Conservation (phyloP, 92 coral and sea anemone species). For the Siderastrea radians region DNA sequence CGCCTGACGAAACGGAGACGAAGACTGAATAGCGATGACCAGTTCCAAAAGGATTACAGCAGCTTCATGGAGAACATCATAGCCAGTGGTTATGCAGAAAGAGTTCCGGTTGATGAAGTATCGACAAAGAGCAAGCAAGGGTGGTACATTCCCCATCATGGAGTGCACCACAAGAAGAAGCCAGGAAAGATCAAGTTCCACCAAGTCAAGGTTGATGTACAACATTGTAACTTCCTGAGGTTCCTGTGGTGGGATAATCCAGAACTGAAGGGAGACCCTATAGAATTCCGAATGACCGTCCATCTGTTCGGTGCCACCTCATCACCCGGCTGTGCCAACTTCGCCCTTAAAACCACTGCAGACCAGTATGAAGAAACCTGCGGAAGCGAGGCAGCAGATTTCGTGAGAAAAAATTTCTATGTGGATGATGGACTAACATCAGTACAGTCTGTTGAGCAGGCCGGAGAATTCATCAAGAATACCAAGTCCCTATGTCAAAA, state of each 20-base stretch:
- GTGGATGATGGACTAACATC: conserved; percentile 9
- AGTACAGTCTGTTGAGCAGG: conserved; percentile 18
- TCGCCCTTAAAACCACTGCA: conserved; percentile 36
- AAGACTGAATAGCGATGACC: conserved; percentile 31
- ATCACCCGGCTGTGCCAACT: conserved; percentile 52
- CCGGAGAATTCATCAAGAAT: not conserved
- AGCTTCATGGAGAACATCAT: conserved; percentile 54
- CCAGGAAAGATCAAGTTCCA: conserved; percentile 13
- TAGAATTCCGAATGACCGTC: conserved; percentile 39
- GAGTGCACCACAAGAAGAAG: conserved; percentile 55
- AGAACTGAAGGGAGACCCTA: conserved; percentile 15
- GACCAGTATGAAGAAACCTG: conserved; percentile 31
- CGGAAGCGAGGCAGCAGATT: conserved; percentile 37
- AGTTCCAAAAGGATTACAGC: conserved; percentile 53
- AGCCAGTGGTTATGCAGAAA: conserved; percentile 53
- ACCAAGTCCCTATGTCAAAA: conserved; percentile 2
- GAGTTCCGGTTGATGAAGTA: conserved; percentile 32
- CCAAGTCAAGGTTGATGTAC: conserved; percentile 30
- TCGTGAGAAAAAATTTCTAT: conserved; percentile 9
- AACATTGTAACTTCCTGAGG: conserved; percentile 35
- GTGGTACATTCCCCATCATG: conserved; percentile 77
- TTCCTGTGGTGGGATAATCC: conserved; percentile 50
- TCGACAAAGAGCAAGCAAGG: conserved; percentile 21
- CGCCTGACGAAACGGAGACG: conserved; percentile 37
- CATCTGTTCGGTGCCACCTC: conserved; percentile 52